phyloP scores from a whole-genome alignment of 1,140 invertebrate genomes.

The Drosophila ohnishii region DNA sequence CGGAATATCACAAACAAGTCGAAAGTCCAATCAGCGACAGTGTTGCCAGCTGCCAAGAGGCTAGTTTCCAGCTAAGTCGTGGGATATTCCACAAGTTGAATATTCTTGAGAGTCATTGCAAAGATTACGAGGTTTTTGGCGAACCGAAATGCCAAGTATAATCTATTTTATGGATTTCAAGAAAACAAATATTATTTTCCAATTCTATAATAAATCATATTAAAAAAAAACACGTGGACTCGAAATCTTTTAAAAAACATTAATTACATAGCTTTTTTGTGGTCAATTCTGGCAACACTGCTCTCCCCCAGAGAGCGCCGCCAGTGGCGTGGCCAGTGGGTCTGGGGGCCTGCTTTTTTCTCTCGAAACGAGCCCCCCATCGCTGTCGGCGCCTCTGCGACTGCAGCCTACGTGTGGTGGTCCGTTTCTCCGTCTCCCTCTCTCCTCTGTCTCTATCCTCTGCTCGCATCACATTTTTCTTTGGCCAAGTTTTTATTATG shows the following conservation, averaged over 20 bases:
- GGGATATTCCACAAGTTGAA: neutral
- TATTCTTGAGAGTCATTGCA: neutral
- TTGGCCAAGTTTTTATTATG: conserved; percentile 38
- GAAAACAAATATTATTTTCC: too few species aligned
- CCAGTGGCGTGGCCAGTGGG: conserved; percentile 22
- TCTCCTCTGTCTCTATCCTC: neutral
- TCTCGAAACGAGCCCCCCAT: conserved; percentile 2
- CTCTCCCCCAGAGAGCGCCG: neutral
- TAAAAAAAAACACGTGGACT: too few species aligned
- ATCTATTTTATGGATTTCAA: neutral
- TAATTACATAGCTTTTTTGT: neutral
- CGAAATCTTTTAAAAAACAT: too few species aligned
- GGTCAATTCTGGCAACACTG: conserved; percentile 1
- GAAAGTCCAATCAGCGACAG: conserved; percentile 60
- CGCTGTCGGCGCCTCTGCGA: conserved; percentile 17
- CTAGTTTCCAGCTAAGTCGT: conserved; percentile 11
- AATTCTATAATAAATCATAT: too few species aligned
- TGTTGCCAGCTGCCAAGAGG: neutral
- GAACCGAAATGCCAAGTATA: neutral
- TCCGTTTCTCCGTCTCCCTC: neutral
- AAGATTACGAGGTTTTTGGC: neutral
- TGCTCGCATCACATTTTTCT: conserved; percentile 9
- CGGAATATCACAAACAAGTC: conserved; percentile 69
- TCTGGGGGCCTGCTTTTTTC: neutral
- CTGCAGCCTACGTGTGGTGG: conserved; percentile 32